phyloP scores from a whole-genome alignment of 2,797 vertebrate genomes.

The Tympanoctomys barrerae region DNA sequence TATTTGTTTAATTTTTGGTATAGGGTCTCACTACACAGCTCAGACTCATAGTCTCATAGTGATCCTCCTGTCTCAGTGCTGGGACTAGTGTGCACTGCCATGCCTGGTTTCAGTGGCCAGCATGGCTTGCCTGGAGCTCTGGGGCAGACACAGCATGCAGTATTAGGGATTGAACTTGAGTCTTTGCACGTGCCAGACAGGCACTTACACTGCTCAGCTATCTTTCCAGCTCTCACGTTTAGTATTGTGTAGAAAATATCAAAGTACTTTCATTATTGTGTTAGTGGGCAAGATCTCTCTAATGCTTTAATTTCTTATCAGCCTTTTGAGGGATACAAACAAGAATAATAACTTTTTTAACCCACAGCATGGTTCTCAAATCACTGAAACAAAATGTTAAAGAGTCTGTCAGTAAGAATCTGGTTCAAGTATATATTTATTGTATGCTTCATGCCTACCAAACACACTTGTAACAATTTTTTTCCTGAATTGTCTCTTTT shows the following conservation, averaged over 20 bases:
- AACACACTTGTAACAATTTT: neutral
- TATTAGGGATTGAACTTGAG: too few relatives aligned
- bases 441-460: neutral
- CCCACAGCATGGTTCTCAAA: neutral
- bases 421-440: neutral
- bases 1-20: too few relatives aligned
- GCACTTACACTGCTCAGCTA: too few relatives aligned
- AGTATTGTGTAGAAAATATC: neutral
- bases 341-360: constrained; percentile 8
- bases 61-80: too few relatives aligned
- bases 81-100: too few relatives aligned
- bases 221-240: neutral
- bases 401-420: neutral
- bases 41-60: too few relatives aligned
- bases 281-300: neutral
- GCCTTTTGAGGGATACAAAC: neutral
- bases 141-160: too few relatives aligned
- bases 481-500: neutral
- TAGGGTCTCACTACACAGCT: too few relatives aligned
- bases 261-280: neutral
- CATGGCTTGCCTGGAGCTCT: too few relatives aligned
- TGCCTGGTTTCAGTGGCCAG: too few relatives aligned
- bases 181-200: too few relatives aligned
- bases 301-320: neutral
- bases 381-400: neutral